Evolutionary conservation across 2,888 invertebrate genomes (phyloP).

Genomic region (Andrena chrysosceles): DNA sequence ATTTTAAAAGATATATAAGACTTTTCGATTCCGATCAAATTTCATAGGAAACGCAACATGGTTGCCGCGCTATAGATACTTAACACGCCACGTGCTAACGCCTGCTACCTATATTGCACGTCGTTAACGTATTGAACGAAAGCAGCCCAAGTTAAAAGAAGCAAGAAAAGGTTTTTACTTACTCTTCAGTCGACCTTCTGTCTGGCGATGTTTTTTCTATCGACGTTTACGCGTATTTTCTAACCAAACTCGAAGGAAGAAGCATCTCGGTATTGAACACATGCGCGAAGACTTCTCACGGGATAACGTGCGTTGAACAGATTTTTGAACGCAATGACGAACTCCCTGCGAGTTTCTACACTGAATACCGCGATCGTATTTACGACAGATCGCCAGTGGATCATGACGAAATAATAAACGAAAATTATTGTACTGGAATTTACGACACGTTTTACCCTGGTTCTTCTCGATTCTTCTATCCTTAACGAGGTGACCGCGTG

Average conservation of each 20-base stretch:
- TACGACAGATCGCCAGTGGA: slow-evolving; percentile 8
- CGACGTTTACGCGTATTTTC: slow-evolving; percentile 5
- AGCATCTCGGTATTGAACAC: slow-evolving; percentile 60
- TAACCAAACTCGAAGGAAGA: slow-evolving; percentile 44
- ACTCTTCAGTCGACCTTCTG: slow-evolving; percentile 47
- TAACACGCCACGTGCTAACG: slow-evolving; percentile 43
- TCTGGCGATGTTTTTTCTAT: not conserved
- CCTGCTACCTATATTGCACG: not conserved
- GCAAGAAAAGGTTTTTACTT: slow-evolving; percentile 37
- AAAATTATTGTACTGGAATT: slow-evolving; percentile 6
- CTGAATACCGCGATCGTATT: slow-evolving; percentile 23
- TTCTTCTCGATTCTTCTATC: slow-evolving; percentile 31
- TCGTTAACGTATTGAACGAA: not conserved
- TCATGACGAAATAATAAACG: slow-evolving; percentile 23
- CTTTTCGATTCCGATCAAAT: slow-evolving; percentile 23
- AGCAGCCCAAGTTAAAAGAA: not conserved
- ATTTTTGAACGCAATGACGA: slow-evolving; percentile 50
- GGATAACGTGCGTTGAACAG: slow-evolving; percentile 59
- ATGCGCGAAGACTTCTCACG: slow-evolving; percentile 63
- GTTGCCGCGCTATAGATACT: slow-evolving; percentile 25
- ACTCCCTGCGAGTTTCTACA: slow-evolving; percentile 20
- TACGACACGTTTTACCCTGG: slow-evolving; percentile 25
- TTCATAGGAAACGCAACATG: slow-evolving; percentile 40
- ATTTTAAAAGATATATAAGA: not conserved
- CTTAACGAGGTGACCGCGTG: slow-evolving; percentile 53